Evolutionary conservation across 2,888 invertebrate species (phyloP), one percentile per base, ranked within the genome.

Genomic region (Tetramorium bicarinatum): DNA sequence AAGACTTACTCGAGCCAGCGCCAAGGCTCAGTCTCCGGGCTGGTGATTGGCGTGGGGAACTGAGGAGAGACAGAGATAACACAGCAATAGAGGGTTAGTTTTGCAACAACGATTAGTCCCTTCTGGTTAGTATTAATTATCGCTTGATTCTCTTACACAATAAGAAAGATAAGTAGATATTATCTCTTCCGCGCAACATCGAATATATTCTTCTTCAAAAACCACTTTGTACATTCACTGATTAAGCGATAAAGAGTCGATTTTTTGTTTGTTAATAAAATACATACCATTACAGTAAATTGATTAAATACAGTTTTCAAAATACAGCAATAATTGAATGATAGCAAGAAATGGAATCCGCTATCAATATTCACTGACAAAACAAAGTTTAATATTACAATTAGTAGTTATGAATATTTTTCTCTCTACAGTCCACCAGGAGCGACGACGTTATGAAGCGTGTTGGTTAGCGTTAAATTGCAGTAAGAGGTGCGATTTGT

Each of bases 11-110:
- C 97, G 96, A 98, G 97, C 98, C 98, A 98, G 96, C 97, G 97
- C 97, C 97, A 97, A 95, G 97, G 97, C 96, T 98, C 98, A 95
- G 97, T 97, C 96, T 97, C 98, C 96, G 98, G 97, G 95, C 97
- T 97, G 96, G 97, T 97, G 96, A 97, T 97, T 95, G 98, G 98
- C 96, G 98, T 98, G 95, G 97, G 97, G 96, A 97, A 97, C 98
- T 98, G 97, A 95, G 96, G 95, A 96, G 93, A 95, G 79, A 80
- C 93, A 94, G 92, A 94, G 91, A 94, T 92, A 93, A 91, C 91
- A 92, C 92, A 92, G 91, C 90, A 92, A 91, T 90, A 90, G 90
- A 90, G 90, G 90, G 90, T 90, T 90, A 90, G 89, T 90, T 88
- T 87, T 87, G 82, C 81, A 89, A 88, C 72, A 87, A 90, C 86